Evolutionary conservation across 2,888 invertebrate genomes (phyloP), one percentile per base, ranked within the genome.

Genomic region (Hyposoter dolosus): DNA sequence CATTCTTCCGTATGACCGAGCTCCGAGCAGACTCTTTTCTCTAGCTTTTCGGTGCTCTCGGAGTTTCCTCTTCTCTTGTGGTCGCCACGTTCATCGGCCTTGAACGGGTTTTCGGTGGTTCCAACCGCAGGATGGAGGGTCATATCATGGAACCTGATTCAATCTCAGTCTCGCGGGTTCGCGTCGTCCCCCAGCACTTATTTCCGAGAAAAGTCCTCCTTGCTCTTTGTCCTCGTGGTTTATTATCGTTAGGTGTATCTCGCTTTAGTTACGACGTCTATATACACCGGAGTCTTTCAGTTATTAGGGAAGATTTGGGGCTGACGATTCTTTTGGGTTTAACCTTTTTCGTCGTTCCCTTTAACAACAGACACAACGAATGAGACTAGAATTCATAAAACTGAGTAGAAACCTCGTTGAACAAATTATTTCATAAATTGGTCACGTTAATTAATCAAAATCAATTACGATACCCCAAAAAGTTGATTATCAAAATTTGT

Each of bases 71-170:
- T 45, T 79, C 17, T 77, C 50, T 56, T 28, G 60, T 43, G 71
- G 43, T 79, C 47, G 10, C 47, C 45, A 32, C 79, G n/a, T 69
- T 71, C 47, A 1, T 47, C 75, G 85, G 78, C 82, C 85, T 85
- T 76, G 82, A 79, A 85, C 82, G 82, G 78, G 60, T 85, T 85
- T 85, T 82, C 75, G 85, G 79, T 75, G 72, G 65, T 75, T 79
- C 69, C 45, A 50, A 65, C 77, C 56, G 9, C 72, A 40, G 66
- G 35, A 56, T 69, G 63, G 63, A 47, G 66, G 47, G 63, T 75
- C 28, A 82, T 35, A 47, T 69, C 28, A 28, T 35, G 50, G 43
- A n/a, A 85, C 50, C 74, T 50, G 82, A 85, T 82, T 85, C 82
- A 82, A 85, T 85, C 77, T 78, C 40, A 76, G 47, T 68, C 66